Evolutionary conservation across 2,888 invertebrate species (phyloP).

Genomic region (Cantharis rufa): DNA sequence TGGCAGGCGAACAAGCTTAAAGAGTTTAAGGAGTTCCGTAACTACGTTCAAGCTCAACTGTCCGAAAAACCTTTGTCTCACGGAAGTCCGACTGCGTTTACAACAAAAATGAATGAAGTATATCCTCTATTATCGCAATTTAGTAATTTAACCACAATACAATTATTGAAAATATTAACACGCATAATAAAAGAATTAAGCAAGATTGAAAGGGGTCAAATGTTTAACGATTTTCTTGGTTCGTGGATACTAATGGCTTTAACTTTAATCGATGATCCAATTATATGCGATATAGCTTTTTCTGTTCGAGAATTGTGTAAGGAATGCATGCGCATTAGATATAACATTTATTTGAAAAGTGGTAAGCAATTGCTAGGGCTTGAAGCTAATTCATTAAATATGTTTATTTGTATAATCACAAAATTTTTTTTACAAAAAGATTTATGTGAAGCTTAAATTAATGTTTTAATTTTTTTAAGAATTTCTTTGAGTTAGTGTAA

Average conservation of each 20-base stretch:
- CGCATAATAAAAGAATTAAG: conserved; percentile 40
- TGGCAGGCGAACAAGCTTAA: conserved; percentile 73
- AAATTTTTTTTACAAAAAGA: conserved; percentile 77
- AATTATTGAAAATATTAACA: conserved; percentile 44
- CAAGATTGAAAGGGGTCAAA: conserved; percentile 38
- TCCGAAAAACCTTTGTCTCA: conserved; percentile 32
- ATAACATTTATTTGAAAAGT: conserved; percentile 47
- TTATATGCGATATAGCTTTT: conserved; percentile 64
- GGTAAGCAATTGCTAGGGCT: neutral
- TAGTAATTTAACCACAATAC: conserved; percentile 37
- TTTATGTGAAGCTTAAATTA: conserved; percentile 53
- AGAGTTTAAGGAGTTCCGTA: conserved; percentile 67
- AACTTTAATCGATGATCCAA: conserved; percentile 63
- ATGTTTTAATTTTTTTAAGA: neutral
- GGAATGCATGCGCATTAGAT: conserved; percentile 55
- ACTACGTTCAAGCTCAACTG: conserved; percentile 37
- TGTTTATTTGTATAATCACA: conserved; percentile 75
- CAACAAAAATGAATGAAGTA: conserved; percentile 24
- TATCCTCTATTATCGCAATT: conserved; percentile 42
- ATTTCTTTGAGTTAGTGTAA: neutral
- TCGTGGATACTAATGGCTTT: conserved; percentile 68
- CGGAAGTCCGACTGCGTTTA: conserved; percentile 29
- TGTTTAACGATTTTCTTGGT: conserved; percentile 58
- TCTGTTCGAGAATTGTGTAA: conserved; percentile 63
- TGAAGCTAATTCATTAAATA: conserved; percentile 62